Base-by-base conservation (phyloP, 2,888 invertebrate genomes). In the Strigamia transsilvanica region DNA sequence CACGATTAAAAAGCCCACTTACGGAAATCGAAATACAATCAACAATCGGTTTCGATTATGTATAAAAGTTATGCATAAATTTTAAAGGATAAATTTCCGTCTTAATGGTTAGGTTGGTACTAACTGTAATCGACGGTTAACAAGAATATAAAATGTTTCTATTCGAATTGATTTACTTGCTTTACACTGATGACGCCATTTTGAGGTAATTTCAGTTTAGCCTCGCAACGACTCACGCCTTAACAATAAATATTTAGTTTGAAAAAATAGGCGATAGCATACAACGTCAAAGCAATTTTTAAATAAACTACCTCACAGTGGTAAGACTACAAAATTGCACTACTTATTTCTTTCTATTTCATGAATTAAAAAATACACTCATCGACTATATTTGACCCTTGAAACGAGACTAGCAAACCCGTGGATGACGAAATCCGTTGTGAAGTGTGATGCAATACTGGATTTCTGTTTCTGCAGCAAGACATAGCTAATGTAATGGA, bases 171-270 rank as follows among this genome's bases (percentile, higher is more conserved):
- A 61, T n/a, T 61, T 61, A 21, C 61, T 18, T 61, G 18, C 18
- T 10, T 23, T 61, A 61, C 61, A 61, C 15, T 46, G 46, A 61
- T 61, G 61, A 23, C 61, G 61, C 61, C 61, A 61, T 61, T 61
- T 61, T 61, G 61, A 61, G 10, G 61, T 18, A 61, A 61, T 61
- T 21, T 61, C 18, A 7, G 23, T 23, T 12, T 61, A 61, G 61
- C 23, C 61, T 61, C 61, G 21, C 18, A 23, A 18, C 61, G 2
- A 23, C 21, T 12, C 12, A 0, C 6, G 3, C 18, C 13, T 6
- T 61, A n/a, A 18, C 0, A 23, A 21, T n/a, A 61, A 18, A 3
- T 6, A 61, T 18, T 61, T 56, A 23, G 12, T n/a, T 61, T n/a
- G 10, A 23, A 61, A 46, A 13, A 15, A 13, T 6, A 9, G 6